Conservation (phyloP, 1,140 invertebrate genomes). For the Macrotrachela quadricornifera region DNA sequence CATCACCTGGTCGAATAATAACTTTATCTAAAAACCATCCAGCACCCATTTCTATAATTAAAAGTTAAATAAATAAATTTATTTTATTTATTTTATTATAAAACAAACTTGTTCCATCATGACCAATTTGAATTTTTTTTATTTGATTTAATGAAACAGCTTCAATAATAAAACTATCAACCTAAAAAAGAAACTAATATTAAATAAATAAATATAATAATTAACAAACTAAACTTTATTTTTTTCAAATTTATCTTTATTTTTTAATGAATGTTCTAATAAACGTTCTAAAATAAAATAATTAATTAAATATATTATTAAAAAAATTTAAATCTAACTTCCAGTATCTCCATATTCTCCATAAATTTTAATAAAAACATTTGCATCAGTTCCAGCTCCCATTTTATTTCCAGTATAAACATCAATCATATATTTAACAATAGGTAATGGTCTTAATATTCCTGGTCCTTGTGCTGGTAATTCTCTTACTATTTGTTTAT, state of each 20-base stretch:
- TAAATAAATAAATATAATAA: too few relatives aligned
- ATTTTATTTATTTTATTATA: too few relatives aligned
- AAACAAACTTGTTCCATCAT: slow-evolving; percentile 17
- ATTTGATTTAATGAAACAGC: slow-evolving; percentile 22
- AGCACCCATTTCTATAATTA: slow-evolving; percentile 12
- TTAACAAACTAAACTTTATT: slow-evolving; percentile 13
- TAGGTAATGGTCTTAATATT: slow-evolving; percentile 17
- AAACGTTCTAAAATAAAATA: background rate
- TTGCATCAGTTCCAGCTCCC: slow-evolving; percentile 23
- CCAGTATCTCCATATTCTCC: slow-evolving; percentile 26
- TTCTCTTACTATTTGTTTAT: slow-evolving; percentile 24
- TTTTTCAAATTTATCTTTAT: slow-evolving; percentile 29
- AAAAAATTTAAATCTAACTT: slow-evolving; percentile 7
- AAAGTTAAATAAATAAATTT: too few relatives aligned
- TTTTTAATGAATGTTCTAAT: slow-evolving; percentile 12
- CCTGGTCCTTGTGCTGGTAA: slow-evolving; percentile 23
- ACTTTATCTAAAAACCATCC: slow-evolving; percentile 30
- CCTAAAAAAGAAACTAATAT: too few relatives aligned
- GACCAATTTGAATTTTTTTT: slow-evolving; percentile 24
- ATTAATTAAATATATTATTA: background rate
- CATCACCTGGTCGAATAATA: slow-evolving; percentile 15
- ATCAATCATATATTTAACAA: slow-evolving; percentile 19
- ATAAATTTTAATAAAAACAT: slow-evolving; percentile 24
- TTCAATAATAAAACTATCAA: slow-evolving; percentile 25
- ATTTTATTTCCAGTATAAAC: slow-evolving; percentile 21